A percentile compares a stretch with the other conserved stretches of the same genome.
These are phyloP conservation scores for Eumacrocentrus americanus DNA, from an alignment of 2,888 invertebrate species.

Conservation along the genomic window DNA sequence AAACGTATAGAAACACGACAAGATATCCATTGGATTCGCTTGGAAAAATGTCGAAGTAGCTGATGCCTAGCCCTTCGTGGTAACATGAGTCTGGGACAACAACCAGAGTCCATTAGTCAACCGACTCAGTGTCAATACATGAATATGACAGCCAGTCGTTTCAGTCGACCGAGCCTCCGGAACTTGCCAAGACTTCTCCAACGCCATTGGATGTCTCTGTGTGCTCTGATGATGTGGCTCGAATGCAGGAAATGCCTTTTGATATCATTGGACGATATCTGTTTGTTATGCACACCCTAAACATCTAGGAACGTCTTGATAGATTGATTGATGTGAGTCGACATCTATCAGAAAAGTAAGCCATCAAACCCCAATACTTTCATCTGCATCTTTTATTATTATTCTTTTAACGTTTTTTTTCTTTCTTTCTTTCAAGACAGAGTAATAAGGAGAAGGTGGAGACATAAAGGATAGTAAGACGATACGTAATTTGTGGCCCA, in stretches of 20 bases:
- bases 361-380: too few species aligned
- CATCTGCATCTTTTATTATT: conserved; percentile 30
- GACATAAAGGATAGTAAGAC: conserved; percentile 38
- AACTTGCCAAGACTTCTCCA: conserved; percentile 25
- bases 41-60: conserved; percentile 45
- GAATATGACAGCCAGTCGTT: conserved; percentile 58
- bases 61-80: conserved; percentile 53
- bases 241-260: neutral
- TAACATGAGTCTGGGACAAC: conserved; percentile 60
- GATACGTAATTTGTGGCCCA: conserved; percentile 50
- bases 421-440: too few species aligned
- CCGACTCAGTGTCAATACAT: conserved; percentile 60
- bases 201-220: neutral
- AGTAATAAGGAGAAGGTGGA: too few species aligned
- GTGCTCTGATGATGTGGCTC: neutral
- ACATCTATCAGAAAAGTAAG: too few species aligned
- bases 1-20: conserved; percentile 5
- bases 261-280: neutral
- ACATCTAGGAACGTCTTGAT: neutral
- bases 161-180: conserved; percentile 38
- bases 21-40: conserved; percentile 32
- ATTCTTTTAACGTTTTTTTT: conserved; percentile 27
- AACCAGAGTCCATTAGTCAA: conserved; percentile 61
- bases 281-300: neutral
- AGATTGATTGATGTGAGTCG: too few species aligned